These are phyloP conservation scores for Leptinotarsa tumamoca DNA, from an alignment of 2,888 invertebrate species.

Conservation along the genomic window DNA sequence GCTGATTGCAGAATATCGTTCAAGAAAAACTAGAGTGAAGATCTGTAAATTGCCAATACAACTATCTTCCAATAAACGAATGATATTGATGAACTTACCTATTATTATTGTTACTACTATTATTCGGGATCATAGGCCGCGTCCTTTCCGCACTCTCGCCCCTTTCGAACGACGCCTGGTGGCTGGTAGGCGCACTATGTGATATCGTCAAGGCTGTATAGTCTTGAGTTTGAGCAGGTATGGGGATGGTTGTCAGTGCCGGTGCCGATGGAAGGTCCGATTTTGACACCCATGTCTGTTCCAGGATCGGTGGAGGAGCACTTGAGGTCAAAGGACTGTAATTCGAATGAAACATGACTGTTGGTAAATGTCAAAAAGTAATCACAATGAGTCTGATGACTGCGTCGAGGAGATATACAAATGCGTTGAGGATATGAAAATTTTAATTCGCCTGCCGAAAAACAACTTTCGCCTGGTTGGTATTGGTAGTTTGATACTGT, in stretches of 20 bases:
- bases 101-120: constrained; percentile 52
- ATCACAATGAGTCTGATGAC: not conserved
- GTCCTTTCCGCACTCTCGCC: constrained; percentile 64
- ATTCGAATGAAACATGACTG: not conserved
- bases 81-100: not conserved
- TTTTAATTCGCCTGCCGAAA: too few species aligned
- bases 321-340: constrained; percentile 69
- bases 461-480: too few species aligned
- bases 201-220: constrained; percentile 65
- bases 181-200: constrained; percentile 65
- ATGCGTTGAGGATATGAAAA: too few species aligned
- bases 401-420: not conserved
- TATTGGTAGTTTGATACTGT: too few species aligned
- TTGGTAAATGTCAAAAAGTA: not conserved
- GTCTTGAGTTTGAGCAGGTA: constrained; percentile 55
- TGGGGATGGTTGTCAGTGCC: constrained; percentile 54
- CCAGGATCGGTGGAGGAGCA: constrained; percentile 68
- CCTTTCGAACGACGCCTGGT: constrained; percentile 65
- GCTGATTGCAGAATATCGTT: too few species aligned
- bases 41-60: too few species aligned
- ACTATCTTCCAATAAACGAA: too few species aligned
- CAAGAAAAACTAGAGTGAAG: too few species aligned
- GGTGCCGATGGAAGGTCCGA: constrained; percentile 57
- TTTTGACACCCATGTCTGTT: constrained; percentile 64
- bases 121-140: constrained; percentile 35